A percentile compares a stretch with the other conserved stretches of the same genome.
phyloP scores from a whole-genome alignment of 1,140 invertebrate species.

The Dermatophagoides farinae region DNA sequence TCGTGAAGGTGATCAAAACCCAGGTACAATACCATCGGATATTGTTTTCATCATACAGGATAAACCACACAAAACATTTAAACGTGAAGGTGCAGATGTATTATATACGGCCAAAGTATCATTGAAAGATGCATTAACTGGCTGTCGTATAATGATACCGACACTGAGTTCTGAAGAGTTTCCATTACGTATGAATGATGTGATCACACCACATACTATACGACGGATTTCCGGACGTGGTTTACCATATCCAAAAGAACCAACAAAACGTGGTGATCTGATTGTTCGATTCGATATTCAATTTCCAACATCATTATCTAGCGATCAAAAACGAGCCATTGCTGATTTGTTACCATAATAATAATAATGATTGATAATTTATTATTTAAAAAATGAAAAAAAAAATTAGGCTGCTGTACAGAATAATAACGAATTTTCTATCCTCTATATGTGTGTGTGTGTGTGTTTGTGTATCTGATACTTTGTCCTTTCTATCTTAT shows the following conservation, averaged over 20 bases:
- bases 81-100: slow-evolving; percentile 82
- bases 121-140: slow-evolving; percentile 77
- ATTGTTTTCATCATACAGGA: slow-evolving; percentile 97
- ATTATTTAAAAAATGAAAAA: background rate
- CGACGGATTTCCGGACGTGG: slow-evolving; percentile 80
- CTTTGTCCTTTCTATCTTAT: too few relatives aligned
- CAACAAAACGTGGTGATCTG: slow-evolving; percentile 70
- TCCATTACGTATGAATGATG: slow-evolving; percentile 57
- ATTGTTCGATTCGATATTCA: slow-evolving; percentile 89
- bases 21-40: slow-evolving; percentile 90
- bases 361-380: background rate
- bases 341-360: slow-evolving; percentile 53
- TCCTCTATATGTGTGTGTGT: too few relatives aligned
- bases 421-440: too few relatives aligned
- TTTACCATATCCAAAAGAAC: slow-evolving; percentile 82
- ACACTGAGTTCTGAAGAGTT: slow-evolving; percentile 69
- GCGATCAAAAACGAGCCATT: slow-evolving; percentile 67
- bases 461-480: too few relatives aligned
- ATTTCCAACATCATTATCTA: slow-evolving; percentile 68
- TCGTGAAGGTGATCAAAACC: slow-evolving; percentile 86
- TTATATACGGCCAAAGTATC: slow-evolving; percentile 72
- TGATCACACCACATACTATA: slow-evolving; percentile 68
- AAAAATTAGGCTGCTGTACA: too few relatives aligned
- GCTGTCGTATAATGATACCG: slow-evolving; percentile 67
- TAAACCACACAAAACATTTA: slow-evolving; percentile 81